A percentile compares a stretch with the other conserved stretches of the same genome.
Evolutionary conservation across 1,140 invertebrate species (phyloP).

Genomic region (Drosophila tristis): DNA sequence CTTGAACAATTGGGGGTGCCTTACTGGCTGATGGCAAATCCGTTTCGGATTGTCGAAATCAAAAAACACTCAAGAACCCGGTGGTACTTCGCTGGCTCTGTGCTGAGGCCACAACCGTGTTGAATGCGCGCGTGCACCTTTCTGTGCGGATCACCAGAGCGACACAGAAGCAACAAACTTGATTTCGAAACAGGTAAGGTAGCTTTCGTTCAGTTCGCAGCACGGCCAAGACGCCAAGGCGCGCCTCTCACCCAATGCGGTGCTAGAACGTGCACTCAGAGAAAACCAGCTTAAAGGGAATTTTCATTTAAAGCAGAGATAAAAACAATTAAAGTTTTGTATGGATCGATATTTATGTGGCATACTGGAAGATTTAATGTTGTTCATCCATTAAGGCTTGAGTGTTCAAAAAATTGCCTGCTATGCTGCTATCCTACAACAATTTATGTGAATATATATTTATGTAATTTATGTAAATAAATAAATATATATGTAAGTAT

Average conservation of each 20-base stretch:
- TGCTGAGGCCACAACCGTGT: slow-evolving; percentile 68
- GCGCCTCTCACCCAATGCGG: slow-evolving; percentile 63
- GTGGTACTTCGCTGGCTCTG: slow-evolving; percentile 17
- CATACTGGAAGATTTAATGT: too few species aligned
- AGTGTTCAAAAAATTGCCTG: too few species aligned
- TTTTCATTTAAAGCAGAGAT: too few species aligned
- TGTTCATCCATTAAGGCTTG: too few species aligned
- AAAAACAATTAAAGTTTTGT: too few species aligned
- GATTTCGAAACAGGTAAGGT: slow-evolving; percentile 81
- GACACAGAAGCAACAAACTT: slow-evolving; percentile 82
- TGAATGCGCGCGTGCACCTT: slow-evolving; percentile 81
- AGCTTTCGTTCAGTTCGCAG: slow-evolving; percentile 77
- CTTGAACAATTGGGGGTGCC: slow-evolving; percentile 10
- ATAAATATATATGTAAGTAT: too few species aligned
- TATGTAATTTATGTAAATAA: too few species aligned
- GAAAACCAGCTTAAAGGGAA: not conserved
- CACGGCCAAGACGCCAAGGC: slow-evolving; percentile 39
- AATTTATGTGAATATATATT: too few species aligned
- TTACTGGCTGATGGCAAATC: slow-evolving; percentile 59
- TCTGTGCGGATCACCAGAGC: slow-evolving; percentile 79
- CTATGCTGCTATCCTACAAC: too few species aligned
- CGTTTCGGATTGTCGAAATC: slow-evolving; percentile 48
- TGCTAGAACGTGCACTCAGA: slow-evolving; percentile 46
- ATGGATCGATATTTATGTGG: too few species aligned
- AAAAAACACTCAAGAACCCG: slow-evolving; percentile 46